Percentiles rank a stretch among this genome's conserved stretches.
These are phyloP conservation scores for Luidia sarsii DNA, from an alignment of 53 echinoderm and acorn worm genomes.

Conservation along the genomic window DNA sequence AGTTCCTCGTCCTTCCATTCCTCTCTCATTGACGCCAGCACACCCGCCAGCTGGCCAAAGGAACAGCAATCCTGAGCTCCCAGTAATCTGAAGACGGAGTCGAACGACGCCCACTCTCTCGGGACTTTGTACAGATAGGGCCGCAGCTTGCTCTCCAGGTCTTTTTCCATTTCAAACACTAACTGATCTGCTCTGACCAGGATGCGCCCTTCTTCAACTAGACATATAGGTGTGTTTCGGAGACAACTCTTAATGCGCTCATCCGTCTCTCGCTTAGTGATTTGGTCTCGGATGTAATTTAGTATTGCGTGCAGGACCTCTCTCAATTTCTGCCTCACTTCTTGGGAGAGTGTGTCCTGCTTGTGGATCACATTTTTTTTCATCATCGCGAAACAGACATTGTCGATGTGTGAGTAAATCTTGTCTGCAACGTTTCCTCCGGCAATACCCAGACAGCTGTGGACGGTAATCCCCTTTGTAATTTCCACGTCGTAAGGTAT, in stretches of 20 bases:
- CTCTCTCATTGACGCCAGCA: conserved; percentile 8
- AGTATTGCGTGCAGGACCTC: conserved; percentile 3
- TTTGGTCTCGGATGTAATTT: conserved; percentile 7
- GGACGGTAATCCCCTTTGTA: conserved; percentile 2
- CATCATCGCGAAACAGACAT: conserved; percentile 38
- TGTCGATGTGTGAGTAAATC: conserved; percentile 22
- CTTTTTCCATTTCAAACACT: conserved; percentile 18
- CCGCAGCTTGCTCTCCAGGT: neutral
- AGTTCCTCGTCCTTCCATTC: conserved; percentile 17
- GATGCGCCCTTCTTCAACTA: conserved; percentile 36
- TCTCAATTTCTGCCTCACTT: conserved; percentile 20
- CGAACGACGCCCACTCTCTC: conserved; percentile 30
- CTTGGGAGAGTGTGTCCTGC: conserved; percentile 29
- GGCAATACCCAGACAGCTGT: conserved; percentile 42
- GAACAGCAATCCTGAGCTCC: conserved; percentile 19
- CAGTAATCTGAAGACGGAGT: conserved; percentile 5
- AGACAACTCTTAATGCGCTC: conserved; percentile 8
- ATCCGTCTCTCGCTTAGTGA: neutral
- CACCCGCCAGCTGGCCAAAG: conserved; percentile 46
- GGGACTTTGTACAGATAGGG: conserved; percentile 56
- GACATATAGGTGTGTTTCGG: conserved; percentile 25
- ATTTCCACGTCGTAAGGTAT: neutral
- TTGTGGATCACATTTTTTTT: conserved; percentile 40
- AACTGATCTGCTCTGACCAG: conserved; percentile 54
- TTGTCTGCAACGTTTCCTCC: neutral